Percentiles rank a stretch among this genome's conserved stretches.
Evolutionary conservation across 2,113 vertebrate genomes (phyloP).

Genomic region (Paratilapia polleni): DNA sequence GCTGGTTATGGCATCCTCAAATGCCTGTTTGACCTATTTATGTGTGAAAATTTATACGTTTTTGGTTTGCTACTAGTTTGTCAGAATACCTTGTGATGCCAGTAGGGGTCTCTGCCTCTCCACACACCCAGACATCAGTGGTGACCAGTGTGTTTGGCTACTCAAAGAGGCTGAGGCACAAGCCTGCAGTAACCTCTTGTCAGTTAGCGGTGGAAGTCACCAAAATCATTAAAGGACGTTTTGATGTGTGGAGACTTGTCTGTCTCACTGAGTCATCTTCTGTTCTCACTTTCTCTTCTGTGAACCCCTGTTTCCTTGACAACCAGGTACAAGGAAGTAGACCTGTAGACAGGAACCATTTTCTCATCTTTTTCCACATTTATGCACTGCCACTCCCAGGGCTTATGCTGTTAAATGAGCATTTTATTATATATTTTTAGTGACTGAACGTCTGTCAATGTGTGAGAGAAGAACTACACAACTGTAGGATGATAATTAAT

Average conservation of each 20-base stretch:
- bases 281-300: conserved; percentile 7
- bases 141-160: background rate
- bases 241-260: conserved; percentile 36
- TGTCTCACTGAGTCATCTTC: conserved; percentile 31
- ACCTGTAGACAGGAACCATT: conserved; percentile 31
- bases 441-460: background rate
- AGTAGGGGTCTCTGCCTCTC: conserved; percentile 70
- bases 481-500: background rate
- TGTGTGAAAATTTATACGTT: background rate
- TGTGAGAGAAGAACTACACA: background rate
- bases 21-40: background rate
- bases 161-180: background rate
- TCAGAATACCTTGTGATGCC: conserved; percentile 34
- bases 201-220: conserved; percentile 39
- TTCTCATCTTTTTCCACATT: conserved; percentile 25
- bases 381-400: background rate
- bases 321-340: conserved; percentile 57
- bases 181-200: conserved; percentile 23
- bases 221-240: conserved; percentile 33
- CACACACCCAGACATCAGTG: conserved; percentile 7
- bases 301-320: conserved; percentile 67
- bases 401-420: background rate
- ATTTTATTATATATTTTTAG: background rate
- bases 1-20: background rate
- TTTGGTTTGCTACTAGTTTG: background rate